These are phyloP conservation scores for Aurelia sp. DNA, from an alignment of 30 jellyfish, hydroid and myxozoan genomes.

Conservation along the genomic window DNA sequence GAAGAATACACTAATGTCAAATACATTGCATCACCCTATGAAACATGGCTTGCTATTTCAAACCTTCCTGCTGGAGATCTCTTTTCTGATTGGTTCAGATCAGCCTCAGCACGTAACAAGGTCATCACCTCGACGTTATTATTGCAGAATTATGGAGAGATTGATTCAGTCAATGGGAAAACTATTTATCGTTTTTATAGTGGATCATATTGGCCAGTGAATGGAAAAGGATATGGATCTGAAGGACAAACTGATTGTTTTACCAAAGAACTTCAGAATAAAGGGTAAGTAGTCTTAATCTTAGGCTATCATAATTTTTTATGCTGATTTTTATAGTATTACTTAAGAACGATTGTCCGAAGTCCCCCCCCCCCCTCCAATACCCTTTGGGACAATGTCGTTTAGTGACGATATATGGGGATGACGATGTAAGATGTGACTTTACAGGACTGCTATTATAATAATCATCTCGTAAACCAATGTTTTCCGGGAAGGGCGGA, in stretches of 20 bases:
- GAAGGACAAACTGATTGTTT: conserved; percentile 81
- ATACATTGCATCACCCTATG: conserved; percentile 79
- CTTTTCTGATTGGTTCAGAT: conserved; percentile 84
- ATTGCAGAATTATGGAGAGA: conserved; percentile 68
- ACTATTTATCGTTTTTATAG: conserved; percentile 62
- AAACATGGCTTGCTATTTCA: conserved; percentile 88
- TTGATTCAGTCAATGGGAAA: conserved; percentile 70
- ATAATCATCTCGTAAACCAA: too few relatives aligned
- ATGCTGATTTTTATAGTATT: too few relatives aligned
- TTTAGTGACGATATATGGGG: too few relatives aligned
- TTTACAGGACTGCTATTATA: too few relatives aligned
- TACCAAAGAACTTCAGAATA: conserved; percentile 61
- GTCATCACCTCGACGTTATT: conserved; percentile 37
- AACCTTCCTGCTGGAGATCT: conserved; percentile 71
- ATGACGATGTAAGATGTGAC: too few relatives aligned
- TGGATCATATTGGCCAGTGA: conserved; percentile 76
- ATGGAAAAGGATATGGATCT: conserved; percentile 82
- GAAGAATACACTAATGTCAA: conserved; percentile 53
- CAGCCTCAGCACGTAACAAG: conserved; percentile 62
- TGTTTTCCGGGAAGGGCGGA: too few relatives aligned
- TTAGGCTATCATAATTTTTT: too few relatives aligned
- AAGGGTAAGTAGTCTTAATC: conserved; percentile 55
- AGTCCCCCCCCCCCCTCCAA: too few relatives aligned
- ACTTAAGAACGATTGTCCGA: too few relatives aligned
- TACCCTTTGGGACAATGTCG: too few relatives aligned